These are phyloP conservation scores for Pachypsylla venusta DNA, from an alignment of 1,140 invertebrate genomes.

Conservation along the genomic window DNA sequence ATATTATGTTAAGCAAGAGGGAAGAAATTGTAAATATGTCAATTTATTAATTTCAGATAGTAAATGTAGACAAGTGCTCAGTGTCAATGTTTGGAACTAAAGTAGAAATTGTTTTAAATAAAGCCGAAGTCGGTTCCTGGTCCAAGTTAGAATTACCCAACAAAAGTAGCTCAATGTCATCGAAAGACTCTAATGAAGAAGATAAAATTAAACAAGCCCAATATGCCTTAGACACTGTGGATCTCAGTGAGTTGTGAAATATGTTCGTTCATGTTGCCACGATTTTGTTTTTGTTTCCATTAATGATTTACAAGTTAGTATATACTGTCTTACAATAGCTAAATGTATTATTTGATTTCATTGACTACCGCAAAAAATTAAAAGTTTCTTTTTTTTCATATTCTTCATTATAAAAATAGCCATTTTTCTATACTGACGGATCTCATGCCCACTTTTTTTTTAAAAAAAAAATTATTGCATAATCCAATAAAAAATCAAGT, in stretches of 20 bases:
- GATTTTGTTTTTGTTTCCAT: too few relatives aligned
- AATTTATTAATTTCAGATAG: slow-evolving; percentile 38
- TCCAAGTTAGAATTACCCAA: slow-evolving; percentile 49
- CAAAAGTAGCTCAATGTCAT: slow-evolving; percentile 13
- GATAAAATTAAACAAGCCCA: slow-evolving; percentile 25
- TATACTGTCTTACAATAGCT: too few relatives aligned
- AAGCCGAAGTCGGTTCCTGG: slow-evolving; percentile 74
- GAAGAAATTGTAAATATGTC: slow-evolving; percentile 1
- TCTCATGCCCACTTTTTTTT: too few relatives aligned
- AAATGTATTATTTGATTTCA: too few relatives aligned
- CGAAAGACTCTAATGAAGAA: slow-evolving; percentile 27
- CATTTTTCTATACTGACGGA: too few relatives aligned
- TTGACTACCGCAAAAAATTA: too few relatives aligned
- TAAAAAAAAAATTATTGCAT: too few relatives aligned
- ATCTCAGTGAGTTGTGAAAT: slow-evolving; percentile 33
- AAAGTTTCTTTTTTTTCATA: too few relatives aligned
- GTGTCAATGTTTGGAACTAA: slow-evolving; percentile 80
- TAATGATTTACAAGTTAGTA: too few relatives aligned
- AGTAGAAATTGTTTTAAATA: slow-evolving; percentile 85
- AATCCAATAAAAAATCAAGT: too few relatives aligned
- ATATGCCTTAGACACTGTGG: slow-evolving; percentile 33
- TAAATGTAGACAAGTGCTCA: slow-evolving; percentile 49
- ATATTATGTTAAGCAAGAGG: background rate
- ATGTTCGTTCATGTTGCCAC: too few relatives aligned
- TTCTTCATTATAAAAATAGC: too few relatives aligned